Evolutionary conservation across 92 coral and sea anemone species (phyloP).

Genomic region (Porites rus): DNA sequence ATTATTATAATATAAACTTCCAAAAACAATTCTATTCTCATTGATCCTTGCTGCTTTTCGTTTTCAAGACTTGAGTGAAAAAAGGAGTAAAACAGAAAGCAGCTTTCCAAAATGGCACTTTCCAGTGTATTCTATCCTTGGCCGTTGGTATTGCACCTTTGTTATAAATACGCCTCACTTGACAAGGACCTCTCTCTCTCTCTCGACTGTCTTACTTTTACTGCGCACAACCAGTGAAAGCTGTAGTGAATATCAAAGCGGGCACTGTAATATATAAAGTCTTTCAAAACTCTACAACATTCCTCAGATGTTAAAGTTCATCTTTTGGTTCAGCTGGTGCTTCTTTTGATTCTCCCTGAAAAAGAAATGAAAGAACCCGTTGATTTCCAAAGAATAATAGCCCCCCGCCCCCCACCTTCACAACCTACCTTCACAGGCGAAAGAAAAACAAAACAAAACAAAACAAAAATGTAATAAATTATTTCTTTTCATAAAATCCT

Average conservation of each 20-base stretch:
- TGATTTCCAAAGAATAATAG: background rate
- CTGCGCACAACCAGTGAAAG: conserved; percentile 1
- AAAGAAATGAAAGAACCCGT: background rate
- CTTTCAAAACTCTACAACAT: conserved; percentile 25
- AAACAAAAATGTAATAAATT: no score
- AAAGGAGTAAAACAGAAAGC: background rate
- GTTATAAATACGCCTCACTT: conserved; percentile 25
- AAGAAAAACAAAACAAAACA: no score
- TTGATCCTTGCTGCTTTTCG: background rate
- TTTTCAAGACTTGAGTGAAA: conserved; percentile 7
- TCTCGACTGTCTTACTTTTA: conserved; percentile 9
- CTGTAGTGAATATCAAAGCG: background rate
- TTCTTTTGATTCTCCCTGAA: conserved; percentile 88
- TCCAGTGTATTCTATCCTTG: conserved; percentile 13
- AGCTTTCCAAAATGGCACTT: background rate
- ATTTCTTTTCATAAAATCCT: no score
- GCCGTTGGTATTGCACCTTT: background rate
- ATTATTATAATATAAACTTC: no score
- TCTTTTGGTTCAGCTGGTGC: conserved; percentile 97
- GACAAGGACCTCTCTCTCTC: background rate
- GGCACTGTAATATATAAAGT: conserved; percentile 25
- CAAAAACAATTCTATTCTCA: background rate
- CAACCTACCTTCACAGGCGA: no score
- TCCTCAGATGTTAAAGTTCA: conserved; percentile 75
- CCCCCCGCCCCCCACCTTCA: no score